These are phyloP conservation scores for Cotesia congregata DNA, from an alignment of 2,888 invertebrate genomes.

Conservation along the genomic window DNA sequence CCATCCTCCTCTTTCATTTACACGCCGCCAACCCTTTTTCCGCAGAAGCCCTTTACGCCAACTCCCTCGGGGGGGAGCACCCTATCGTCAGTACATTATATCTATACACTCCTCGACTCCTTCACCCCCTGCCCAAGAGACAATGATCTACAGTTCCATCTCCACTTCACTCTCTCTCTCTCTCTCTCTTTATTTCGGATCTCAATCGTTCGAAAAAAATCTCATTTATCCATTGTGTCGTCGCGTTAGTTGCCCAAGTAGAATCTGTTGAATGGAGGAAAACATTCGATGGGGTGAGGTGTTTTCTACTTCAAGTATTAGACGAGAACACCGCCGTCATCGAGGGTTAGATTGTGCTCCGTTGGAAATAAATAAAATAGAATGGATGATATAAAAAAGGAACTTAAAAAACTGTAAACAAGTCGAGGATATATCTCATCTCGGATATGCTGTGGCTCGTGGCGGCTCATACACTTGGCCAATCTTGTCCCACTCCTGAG, in stretches of 20 bases:
- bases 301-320: slow-evolving; percentile 1
- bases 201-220: slow-evolving; percentile 69
- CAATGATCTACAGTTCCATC: slow-evolving; percentile 57
- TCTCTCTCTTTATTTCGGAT: slow-evolving; percentile 53
- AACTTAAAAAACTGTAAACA: slow-evolving; percentile 17
- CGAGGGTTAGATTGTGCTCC: slow-evolving; percentile 28
- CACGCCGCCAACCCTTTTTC: slow-evolving; percentile 50
- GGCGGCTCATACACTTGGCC: slow-evolving; percentile 57
- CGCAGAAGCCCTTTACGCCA: slow-evolving; percentile 38
- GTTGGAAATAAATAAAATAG: slow-evolving; percentile 26
- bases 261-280: slow-evolving; percentile 37
- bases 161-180: slow-evolving; percentile 39
- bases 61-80: slow-evolving; percentile 65
- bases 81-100: slow-evolving; percentile 66
- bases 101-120: slow-evolving; percentile 14
- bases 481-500: slow-evolving; percentile 43
- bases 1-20: slow-evolving; percentile 62
- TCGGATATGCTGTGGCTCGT: slow-evolving; percentile 55
- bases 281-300: slow-evolving; percentile 7
- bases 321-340: slow-evolving; percentile 9
- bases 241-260: slow-evolving; percentile 54
- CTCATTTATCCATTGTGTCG: slow-evolving; percentile 68
- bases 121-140: slow-evolving; percentile 58
- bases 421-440: slow-evolving; percentile 33
- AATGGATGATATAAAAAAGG: slow-evolving; percentile 15